Evolutionary conservation across 2,797 vertebrate genomes (phyloP), one percentile per base, ranked within the genome.

Genomic region (Choloepus didactylus): DNA sequence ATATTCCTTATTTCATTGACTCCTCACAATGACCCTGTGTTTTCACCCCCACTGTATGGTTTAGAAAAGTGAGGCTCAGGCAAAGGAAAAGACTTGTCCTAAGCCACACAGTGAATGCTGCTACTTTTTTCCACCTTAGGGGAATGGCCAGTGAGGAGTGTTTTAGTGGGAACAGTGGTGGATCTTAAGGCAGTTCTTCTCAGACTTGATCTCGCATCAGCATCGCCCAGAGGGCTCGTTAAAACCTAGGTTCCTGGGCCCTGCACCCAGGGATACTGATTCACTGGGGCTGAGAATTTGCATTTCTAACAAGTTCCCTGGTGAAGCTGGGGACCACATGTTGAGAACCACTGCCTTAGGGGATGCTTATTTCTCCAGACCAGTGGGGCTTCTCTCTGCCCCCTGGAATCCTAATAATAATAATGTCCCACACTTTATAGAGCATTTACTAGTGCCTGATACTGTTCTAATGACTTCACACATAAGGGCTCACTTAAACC

Each of bases 301-400:
- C 56, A 51, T 70, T 87, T 92, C 79, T 89, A 84, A 69, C 70
- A 59, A 44, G 25, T 59, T 93, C 35, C 41, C 21, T 49, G 70
- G 29, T 62, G 80, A 72, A 79, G 51, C 9, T 56, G 31, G 49
- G 41, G n/a, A 41, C 12, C 46, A 31, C 16, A 49, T 7, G 56
- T 81, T 77, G 59, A 44, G 75, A 84, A 73, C 27, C 6, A 25
- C 31, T 29, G 35, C 41, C 21, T 79, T 73, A 72, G 3, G 23
- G 12, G n/a, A 9, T 31, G 19, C 12, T 77, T 64, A 46, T 49
- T 89, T 91, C 59, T 91, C 81, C n/a, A 89, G 38, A 29, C 7
- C 35, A 38, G 1, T 10, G 11, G 41, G n/a, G 5, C 2, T 54
- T 85, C 60, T 91, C 60, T 12, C 56, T 75, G 41, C 15, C 11